Evolutionary conservation across 2,797 vertebrate species (phyloP), one percentile per base, ranked within the genome.

Genomic region (Euthynnus affinis): DNA sequence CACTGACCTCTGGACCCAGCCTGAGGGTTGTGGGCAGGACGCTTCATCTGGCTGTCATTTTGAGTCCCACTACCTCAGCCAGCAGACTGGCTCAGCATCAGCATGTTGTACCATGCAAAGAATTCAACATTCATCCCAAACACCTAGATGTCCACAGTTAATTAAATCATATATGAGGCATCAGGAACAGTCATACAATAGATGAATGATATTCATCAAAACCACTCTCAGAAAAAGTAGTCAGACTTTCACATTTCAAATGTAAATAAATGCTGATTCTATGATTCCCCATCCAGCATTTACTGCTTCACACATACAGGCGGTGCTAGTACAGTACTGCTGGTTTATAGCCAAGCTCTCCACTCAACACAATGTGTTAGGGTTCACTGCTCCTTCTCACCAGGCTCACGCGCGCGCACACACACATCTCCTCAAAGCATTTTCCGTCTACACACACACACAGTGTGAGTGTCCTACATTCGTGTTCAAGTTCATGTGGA

Each of bases 1-100:
- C 84, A 67, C 79, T 91, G 90, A 92, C 90, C 91, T 90, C 78
- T 88, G 79, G 85, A 90, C 91, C 87, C 88, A 25, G 85, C 90
- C 88, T 22, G 20, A 79, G 87, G 89, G 63, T 51, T 70, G 66
- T 62, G 73, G 65, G 79, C 74, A 71, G 48, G 84, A 61, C 44
- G 63, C 74, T 83, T 70, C 82, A 79, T 84, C 58, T 78, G 53
- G 74, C 82, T 84, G 81, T 83, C 83, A 76, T 53, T 58, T 15
- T 62, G 20, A 85, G 69, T 62, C 88, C 46, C 27, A 42, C 37
- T 57, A 73, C 73, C 58, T 76, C 71, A 68, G 46, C 55, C 63
- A 58, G 27, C 25, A 52, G 40, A 65, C 55, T 68, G 71, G 81
- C 59, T 65, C 71, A 48, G 32, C 9, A 27, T 40, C n/a, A 23